Percentiles rank a stretch among this genome's conserved stretches.
Evolutionary conservation across 2,113 vertebrate genomes (phyloP).

Genomic region (Donacobius atricapilla): DNA sequence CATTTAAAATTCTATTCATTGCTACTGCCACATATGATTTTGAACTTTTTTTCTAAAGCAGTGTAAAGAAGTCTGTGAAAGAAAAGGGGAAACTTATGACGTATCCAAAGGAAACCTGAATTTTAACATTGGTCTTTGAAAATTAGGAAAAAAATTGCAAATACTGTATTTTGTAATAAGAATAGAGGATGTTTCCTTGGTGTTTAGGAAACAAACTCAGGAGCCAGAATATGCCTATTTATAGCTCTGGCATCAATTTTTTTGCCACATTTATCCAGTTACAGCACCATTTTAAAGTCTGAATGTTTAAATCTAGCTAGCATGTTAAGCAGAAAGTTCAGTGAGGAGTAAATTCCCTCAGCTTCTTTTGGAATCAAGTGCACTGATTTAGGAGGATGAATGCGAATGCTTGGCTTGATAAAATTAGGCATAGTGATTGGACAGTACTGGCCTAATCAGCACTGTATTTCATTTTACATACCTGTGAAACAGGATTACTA

Average conservation of each 20-base stretch:
- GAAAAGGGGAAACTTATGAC: neutral
- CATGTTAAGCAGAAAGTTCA: neutral
- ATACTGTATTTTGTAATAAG: neutral
- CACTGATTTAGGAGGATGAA: neutral
- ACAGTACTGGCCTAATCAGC: neutral
- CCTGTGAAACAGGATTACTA: neutral
- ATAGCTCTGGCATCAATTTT: neutral
- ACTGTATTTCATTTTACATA: neutral
- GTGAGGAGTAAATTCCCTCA: neutral
- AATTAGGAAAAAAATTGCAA: neutral
- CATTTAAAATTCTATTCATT: neutral
- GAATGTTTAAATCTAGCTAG: neutral
- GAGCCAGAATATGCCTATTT: neutral
- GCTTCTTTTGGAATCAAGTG: neutral
- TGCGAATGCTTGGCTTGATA: neutral
- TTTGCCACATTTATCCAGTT: neutral
- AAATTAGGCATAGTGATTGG: neutral
- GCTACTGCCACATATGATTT: neutral
- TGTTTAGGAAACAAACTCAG: neutral
- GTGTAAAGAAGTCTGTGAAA: neutral
- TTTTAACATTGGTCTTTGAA: neutral
- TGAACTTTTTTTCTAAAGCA: neutral
- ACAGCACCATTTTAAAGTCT: neutral
- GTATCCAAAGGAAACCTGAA: neutral
- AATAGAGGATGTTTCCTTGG: neutral